Evolutionary conservation across 1,140 invertebrate species (phyloP), one percentile per base, ranked within the genome.

Genomic region (Hirudo medicinalis): DNA sequence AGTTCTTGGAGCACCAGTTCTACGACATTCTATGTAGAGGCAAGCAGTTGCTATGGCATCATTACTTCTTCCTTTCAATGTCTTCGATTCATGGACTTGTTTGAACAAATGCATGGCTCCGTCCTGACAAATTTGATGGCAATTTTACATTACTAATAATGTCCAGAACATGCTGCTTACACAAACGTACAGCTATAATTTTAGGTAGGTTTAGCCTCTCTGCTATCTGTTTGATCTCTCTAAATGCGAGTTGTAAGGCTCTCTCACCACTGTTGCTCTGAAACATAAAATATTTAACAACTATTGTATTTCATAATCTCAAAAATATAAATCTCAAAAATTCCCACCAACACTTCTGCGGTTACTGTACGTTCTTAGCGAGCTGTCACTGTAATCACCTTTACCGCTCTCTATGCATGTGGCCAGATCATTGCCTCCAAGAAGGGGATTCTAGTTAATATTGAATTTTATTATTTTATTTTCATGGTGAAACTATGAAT

Each of bases 11-110:
- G 99, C 97, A 17, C 93, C 92, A 83, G 99, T 96, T 80, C 99
- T 94, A 49, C 97, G 85, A 81, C 97, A 99, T 0, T 97, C 95
- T 63, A 99, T 99, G 79, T 99, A 99, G 11, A 99, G 85, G 84
- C 95, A 99, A 0, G 97, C 95, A 0, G 96, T 96, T 0, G 94
- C 92, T 77, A 99, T 98, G 0, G 97, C 95, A 83, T 99, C 95
- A 81, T 98, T 97, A 25, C 91, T 89, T 71, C 94, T 85, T 57
- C 92, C 92, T 83, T 94, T 94, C 17, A 97, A 82, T 79, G 93
- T 94, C 83, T 96, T 94, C 1, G 93, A 91, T 82, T 99, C 97
- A 78, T 99, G 92, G 0, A 82, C 83, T 87, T 98, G 92, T 83
- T 97, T 98, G 80, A 98, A 99, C 54, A 97, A 85, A 78, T 91